Evolutionary conservation across 2,113 vertebrate species (phyloP).

Genomic region (Onychostoma macrolepis): DNA sequence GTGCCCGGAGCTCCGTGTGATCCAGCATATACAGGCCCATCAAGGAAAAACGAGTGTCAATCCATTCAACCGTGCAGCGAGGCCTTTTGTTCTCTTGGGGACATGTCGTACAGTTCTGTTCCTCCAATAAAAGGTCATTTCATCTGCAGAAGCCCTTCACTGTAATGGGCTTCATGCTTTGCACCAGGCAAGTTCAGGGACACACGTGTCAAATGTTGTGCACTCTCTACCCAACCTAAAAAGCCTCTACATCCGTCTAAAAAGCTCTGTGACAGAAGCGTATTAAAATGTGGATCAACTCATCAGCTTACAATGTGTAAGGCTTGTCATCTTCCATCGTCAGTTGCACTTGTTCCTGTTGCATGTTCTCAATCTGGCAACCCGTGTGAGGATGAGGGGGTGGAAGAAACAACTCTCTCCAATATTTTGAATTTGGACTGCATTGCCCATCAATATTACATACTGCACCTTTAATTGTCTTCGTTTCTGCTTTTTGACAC

Average conservation of each 20-base stretch:
- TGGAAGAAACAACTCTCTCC: background rate
- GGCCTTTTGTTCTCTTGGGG: constrained; percentile 36
- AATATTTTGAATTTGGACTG: background rate
- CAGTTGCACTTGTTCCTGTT: background rate
- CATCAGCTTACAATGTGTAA: background rate
- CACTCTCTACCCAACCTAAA: background rate
- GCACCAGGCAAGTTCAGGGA: background rate
- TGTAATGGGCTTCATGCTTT: constrained; percentile 2
- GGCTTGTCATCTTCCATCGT: no score
- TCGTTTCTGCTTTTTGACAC: no score
- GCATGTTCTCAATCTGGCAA: background rate
- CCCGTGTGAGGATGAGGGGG: background rate
- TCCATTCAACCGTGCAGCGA: constrained; percentile 26
- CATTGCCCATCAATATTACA: background rate
- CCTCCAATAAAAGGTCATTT: constrained; percentile 27
- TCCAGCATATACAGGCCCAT: constrained; percentile 10
- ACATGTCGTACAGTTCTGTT: constrained; percentile 28
- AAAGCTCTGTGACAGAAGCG: background rate
- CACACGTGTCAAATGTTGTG: background rate
- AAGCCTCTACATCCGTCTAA: background rate
- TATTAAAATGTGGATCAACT: background rate
- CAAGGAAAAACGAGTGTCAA: constrained; percentile 14
- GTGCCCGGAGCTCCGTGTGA: constrained; percentile 2
- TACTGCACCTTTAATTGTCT: background rate
- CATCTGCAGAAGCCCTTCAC: background rate